Evolutionary conservation across 2,797 vertebrate species (phyloP).

Genomic region (Acanthiza pusilla): DNA sequence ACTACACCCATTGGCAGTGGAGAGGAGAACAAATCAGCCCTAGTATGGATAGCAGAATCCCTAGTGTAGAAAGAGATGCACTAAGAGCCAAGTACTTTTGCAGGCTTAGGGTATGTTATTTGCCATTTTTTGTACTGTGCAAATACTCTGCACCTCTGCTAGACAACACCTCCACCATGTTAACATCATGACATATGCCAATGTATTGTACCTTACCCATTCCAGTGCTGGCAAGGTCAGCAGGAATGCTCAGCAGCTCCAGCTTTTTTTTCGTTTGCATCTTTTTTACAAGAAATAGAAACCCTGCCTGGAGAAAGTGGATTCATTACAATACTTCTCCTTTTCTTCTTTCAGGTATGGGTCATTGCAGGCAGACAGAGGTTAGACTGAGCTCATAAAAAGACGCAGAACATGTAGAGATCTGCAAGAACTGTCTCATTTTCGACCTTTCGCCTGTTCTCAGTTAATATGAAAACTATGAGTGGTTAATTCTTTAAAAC

Average conservation of each 20-base stretch:
- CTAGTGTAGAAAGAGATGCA: neutral
- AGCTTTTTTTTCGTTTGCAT: neutral
- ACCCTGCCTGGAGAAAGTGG: neutral
- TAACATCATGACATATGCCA: neutral
- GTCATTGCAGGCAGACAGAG: neutral
- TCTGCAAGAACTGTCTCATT: neutral
- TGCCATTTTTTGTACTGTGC: neutral
- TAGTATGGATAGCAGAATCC: neutral
- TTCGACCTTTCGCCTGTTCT: neutral
- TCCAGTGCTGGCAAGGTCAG: neutral
- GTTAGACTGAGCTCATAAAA: neutral
- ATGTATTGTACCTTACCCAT: rapidly evolving
- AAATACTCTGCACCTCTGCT: neutral
- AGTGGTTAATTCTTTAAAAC: slow-evolving; percentile 8
- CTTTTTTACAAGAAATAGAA: neutral
- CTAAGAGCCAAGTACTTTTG: neutral
- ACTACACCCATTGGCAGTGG: neutral
- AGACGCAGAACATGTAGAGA: neutral
- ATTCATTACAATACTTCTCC: neutral
- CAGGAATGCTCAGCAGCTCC: neutral
- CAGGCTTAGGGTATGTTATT: neutral
- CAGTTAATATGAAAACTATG: slow-evolving; percentile 2
- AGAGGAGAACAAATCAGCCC: neutral
- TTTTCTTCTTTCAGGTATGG: neutral
- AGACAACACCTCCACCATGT: neutral